phyloP scores from a whole-genome alignment of 2,797 vertebrate species.

The Rhabdomys pumilio region DNA sequence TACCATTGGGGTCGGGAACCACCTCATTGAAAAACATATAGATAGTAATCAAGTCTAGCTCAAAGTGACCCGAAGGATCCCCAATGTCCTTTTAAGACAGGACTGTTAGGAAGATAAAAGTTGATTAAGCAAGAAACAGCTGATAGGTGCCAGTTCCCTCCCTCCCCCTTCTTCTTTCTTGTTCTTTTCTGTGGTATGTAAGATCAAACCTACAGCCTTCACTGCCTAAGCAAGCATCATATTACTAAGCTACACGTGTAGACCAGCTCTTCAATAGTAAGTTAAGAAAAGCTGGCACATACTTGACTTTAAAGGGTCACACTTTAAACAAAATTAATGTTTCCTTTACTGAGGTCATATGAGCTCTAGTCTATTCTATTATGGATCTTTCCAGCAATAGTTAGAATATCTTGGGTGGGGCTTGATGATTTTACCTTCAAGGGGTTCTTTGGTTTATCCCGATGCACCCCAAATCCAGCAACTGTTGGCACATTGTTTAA shows the following conservation, averaged over 20 bases:
- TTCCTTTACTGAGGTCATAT: conserved; percentile 25
- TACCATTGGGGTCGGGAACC: accelerated
- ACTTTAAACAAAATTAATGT: conserved; percentile 57
- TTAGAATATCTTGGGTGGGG: conserved; percentile 47
- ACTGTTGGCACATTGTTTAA: not conserved
- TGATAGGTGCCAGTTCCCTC: not conserved
- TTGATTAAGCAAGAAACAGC: not conserved
- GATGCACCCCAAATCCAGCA: conserved; percentile 39
- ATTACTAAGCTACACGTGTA: not conserved
- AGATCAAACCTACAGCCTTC: not conserved
- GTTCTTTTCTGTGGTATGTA: not conserved
- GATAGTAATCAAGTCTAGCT: not conserved
- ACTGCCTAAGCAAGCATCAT: not conserved
- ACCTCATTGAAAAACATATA: not conserved
- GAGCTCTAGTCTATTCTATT: conserved; percentile 20
- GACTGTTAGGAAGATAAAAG: not conserved
- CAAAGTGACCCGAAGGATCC: conserved; percentile 39
- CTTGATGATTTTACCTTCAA: not conserved
- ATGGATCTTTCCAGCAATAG: conserved; percentile 17
- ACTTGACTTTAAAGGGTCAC: conserved; percentile 41
- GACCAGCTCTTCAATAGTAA: not conserved
- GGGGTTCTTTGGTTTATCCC: not conserved
- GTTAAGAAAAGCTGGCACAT: conserved; percentile 1
- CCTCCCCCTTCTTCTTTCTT: not conserved
- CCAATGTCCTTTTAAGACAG: conserved; percentile 26